phyloP scores from a whole-genome alignment of 2,888 invertebrate species.

The Germaria angustata region DNA sequence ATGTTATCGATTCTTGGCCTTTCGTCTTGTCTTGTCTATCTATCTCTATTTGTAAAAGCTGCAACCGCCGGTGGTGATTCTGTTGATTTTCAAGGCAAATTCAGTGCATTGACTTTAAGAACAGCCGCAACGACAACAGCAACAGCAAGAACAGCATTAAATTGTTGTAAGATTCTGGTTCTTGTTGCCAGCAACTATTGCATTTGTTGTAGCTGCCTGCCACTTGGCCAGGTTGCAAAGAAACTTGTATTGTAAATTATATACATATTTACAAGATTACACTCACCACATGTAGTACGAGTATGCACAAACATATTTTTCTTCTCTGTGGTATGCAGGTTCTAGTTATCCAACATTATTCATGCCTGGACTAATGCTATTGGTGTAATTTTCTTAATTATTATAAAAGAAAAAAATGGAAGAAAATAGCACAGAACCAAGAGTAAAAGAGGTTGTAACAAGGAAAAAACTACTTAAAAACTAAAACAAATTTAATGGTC shows the following conservation, averaged over 20 bases:
- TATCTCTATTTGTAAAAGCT: conserved; percentile 46
- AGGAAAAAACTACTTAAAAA: conserved; percentile 32
- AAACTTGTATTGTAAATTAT: conserved; percentile 58
- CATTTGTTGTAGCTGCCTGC: conserved; percentile 23
- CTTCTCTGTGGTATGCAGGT: conserved; percentile 49
- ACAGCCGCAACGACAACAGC: background rate
- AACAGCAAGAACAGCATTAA: conserved; percentile 24
- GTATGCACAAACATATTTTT: background rate
- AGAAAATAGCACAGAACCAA: conserved; percentile 21
- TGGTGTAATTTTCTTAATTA: conserved; percentile 53
- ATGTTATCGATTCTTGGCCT: conserved; percentile 57
- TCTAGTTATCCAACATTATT: conserved; percentile 53
- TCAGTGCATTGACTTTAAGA: conserved; percentile 72
- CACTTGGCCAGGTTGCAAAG: conserved; percentile 45
- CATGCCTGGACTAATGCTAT: conserved; percentile 43
- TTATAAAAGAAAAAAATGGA: conserved; percentile 18
- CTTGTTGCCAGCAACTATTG: conserved; percentile 51
- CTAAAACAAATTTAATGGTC: conserved; percentile 27
- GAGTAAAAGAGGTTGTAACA: background rate
- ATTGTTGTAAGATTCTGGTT: conserved; percentile 62
- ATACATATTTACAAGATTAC: conserved; percentile 36
- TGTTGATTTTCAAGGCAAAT: conserved; percentile 71
- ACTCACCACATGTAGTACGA: background rate
- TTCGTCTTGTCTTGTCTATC: conserved; percentile 48
- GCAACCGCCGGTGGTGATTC: conserved; percentile 65